These are phyloP conservation scores for Plectus sambesii DNA, from an alignment of 1,140 invertebrate species.

Conservation along the genomic window DNA sequence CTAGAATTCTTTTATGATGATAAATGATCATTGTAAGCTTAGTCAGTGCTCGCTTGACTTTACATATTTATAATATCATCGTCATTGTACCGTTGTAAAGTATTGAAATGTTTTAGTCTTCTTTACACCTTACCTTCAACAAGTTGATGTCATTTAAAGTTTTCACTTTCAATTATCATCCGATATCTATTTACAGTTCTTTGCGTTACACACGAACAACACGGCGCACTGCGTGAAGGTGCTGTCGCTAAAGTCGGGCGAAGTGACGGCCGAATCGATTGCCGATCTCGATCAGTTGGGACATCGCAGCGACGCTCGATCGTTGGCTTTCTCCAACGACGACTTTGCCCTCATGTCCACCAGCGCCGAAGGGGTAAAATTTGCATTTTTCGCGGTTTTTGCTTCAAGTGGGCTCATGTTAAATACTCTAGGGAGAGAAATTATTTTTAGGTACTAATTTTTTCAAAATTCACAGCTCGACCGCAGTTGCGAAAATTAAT, in stretches of 20 bases:
- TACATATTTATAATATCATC: too few species aligned
- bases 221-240: constrained; percentile 41
- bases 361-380: constrained; percentile 24
- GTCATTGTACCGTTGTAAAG: too few species aligned
- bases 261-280: constrained; percentile 16
- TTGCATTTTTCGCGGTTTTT: too few species aligned
- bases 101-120: not conserved
- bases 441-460: too few species aligned
- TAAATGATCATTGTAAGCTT: too few species aligned
- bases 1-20: not conserved
- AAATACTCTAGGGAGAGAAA: too few species aligned
- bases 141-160: too few species aligned
- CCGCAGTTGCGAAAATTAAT: too few species aligned
- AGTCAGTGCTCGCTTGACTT: too few species aligned
- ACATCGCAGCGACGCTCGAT: constrained; percentile 75
- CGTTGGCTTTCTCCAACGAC: constrained; percentile 77
- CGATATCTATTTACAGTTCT: constrained; percentile 46
- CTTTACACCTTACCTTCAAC: constrained; percentile 25
- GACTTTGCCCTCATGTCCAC: constrained; percentile 46
- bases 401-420: too few species aligned
- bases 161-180: too few species aligned
- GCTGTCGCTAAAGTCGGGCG: constrained; percentile 22
- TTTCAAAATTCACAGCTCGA: too few species aligned
- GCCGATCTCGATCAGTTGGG: constrained; percentile 53
- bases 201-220: constrained; percentile 49